Percentiles rank a stretch among this genome's conserved stretches.
Conservation (phyloP, 2,888 invertebrate species). For the Philopedon plagiatum region DNA sequence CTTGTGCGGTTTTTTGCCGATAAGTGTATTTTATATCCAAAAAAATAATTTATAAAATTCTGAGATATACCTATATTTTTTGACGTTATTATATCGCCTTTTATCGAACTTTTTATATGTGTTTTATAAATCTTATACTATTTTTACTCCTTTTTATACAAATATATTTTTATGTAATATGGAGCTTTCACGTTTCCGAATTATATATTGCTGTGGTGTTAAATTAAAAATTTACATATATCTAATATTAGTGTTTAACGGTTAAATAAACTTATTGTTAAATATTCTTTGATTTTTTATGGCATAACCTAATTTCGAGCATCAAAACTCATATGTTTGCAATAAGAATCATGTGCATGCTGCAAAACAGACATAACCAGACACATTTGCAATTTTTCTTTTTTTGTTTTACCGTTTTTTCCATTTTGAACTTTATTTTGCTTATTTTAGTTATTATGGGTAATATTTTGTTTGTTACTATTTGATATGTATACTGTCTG, state of each 20-base stretch:
- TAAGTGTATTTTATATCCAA: neutral
- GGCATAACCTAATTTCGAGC: neutral
- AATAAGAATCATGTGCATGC: slow-evolving; percentile 62
- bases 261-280: slow-evolving; percentile 19
- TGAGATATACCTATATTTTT: slow-evolving; percentile 12
- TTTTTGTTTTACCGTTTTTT: slow-evolving; percentile 31
- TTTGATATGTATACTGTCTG: too few relatives aligned
- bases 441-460: slow-evolving; percentile 44
- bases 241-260: slow-evolving; percentile 19
- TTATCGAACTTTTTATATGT: slow-evolving; percentile 10
- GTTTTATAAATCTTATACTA: slow-evolving; percentile 14
- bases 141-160: slow-evolving; percentile 4
- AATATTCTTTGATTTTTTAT: slow-evolving; percentile 8
- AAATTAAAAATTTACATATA: neutral
- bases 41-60: neutral
- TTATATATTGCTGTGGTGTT: slow-evolving; percentile 17
- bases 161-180: slow-evolving; percentile 16
- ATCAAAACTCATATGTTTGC: slow-evolving; percentile 5
- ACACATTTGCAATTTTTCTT: slow-evolving; percentile 64
- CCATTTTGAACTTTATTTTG: slow-evolving; percentile 60
- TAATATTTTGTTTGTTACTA: slow-evolving; percentile 39
- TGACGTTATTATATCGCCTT: slow-evolving; percentile 2
- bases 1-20: too few relatives aligned
- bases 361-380: slow-evolving; percentile 70
- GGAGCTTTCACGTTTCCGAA: slow-evolving; percentile 20